Evolutionary conservation across 2,797 vertebrate species (phyloP).

Genomic region (Steatocranus sp.): DNA sequence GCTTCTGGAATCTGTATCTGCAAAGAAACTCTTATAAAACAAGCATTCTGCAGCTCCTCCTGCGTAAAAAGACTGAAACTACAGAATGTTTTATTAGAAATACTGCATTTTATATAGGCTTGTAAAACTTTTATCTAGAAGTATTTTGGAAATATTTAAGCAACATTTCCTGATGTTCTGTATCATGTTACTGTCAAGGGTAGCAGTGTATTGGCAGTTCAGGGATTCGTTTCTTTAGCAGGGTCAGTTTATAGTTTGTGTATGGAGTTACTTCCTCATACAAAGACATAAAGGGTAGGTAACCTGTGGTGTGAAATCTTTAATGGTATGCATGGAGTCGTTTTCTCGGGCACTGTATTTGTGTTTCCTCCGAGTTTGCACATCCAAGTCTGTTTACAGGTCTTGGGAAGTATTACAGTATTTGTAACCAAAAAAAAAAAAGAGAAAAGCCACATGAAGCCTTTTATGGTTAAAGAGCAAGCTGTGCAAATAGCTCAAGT

Average conservation of each 20-base stretch:
- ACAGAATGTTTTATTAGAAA: not conserved
- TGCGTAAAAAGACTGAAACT: not conserved
- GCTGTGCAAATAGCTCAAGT: not conserved
- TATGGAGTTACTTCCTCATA: not conserved
- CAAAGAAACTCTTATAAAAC: slow-evolving; percentile 2
- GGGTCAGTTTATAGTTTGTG: not conserved
- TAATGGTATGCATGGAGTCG: not conserved
- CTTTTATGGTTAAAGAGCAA: not conserved
- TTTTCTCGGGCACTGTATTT: not conserved
- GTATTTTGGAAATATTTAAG: not conserved
- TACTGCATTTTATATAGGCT: not conserved
- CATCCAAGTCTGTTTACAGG: not conserved
- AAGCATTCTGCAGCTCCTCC: not conserved
- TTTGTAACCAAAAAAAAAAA: not conserved
- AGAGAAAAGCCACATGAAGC: not conserved
- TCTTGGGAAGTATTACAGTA: not conserved
- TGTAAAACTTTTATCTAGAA: not conserved
- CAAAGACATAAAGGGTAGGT: not conserved
- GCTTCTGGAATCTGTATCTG: not conserved
- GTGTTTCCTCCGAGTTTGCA: not conserved
- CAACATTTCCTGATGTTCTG: not conserved
- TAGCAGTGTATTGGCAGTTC: not conserved
- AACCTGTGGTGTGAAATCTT: not conserved
- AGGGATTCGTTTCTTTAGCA: not conserved
- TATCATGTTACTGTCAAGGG: not conserved